A percentile compares a stretch with the other conserved stretches of the same genome.
Evolutionary conservation across 2,797 vertebrate species (phyloP).

Genomic region (Pygocentrus nattereri): DNA sequence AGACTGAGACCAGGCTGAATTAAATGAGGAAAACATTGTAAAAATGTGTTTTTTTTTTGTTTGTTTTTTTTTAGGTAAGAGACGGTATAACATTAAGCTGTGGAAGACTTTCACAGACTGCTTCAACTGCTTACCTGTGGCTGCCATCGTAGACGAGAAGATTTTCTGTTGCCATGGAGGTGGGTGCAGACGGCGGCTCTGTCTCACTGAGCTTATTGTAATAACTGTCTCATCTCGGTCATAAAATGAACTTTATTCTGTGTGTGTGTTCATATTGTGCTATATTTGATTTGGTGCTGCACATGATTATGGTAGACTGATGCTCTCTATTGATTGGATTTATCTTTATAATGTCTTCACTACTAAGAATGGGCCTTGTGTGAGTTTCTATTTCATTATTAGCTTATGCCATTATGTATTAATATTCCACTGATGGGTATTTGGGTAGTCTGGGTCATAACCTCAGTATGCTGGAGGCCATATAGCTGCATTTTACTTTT

Average conservation of each 20-base stretch:
- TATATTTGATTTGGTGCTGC: neutral
- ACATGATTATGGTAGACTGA: neutral
- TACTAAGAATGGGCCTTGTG: neutral
- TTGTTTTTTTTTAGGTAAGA: slow-evolving; percentile 82
- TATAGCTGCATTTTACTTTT: neutral
- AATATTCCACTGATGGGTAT: neutral
- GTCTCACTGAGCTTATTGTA: slow-evolving; percentile 6
- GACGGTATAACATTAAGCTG: slow-evolving; percentile 96
- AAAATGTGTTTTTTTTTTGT: neutral
- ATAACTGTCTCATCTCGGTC: slow-evolving; percentile 6
- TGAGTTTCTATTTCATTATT: neutral
- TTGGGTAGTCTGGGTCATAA: neutral
- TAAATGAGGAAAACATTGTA: neutral
- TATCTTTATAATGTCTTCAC: neutral
- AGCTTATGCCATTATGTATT: neutral
- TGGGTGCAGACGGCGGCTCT: slow-evolving; percentile 43
- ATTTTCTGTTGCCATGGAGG: slow-evolving; percentile 87
- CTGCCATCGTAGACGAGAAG: slow-evolving; percentile 92
- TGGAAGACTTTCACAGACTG: slow-evolving; percentile 99
- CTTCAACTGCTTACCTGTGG: slow-evolving; percentile 97
- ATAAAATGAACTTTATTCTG: neutral
- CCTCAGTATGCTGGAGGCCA: neutral
- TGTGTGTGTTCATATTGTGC: neutral
- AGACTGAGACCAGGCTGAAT: neutral
- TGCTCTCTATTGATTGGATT: neutral